Evolutionary conservation across 2,888 invertebrate species (phyloP).

Genomic region (Poecilobothrus nobilitatus): DNA sequence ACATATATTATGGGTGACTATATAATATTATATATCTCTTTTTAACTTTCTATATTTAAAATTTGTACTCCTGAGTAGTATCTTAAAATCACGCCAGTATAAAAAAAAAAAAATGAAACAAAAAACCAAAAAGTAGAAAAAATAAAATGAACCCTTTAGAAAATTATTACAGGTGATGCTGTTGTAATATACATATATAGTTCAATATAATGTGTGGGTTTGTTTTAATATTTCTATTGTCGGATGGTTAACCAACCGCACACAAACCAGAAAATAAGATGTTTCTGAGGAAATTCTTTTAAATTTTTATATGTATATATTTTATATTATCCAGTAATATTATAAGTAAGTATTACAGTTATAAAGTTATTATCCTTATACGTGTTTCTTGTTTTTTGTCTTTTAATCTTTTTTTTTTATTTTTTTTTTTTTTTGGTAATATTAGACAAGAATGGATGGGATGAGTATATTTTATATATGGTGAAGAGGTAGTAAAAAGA

Average conservation of each 20-base stretch:
- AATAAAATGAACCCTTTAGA: background rate
- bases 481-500: background rate
- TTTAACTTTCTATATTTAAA: background rate
- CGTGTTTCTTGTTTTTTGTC: background rate
- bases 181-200: background rate
- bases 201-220: no score
- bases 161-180: background rate
- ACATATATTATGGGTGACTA: background rate
- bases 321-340: background rate
- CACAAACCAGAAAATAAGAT: background rate
- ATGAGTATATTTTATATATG: no score
- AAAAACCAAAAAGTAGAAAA: background rate
- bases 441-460: no score
- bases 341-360: background rate
- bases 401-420: no score
- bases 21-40: background rate
- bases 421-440: no score
- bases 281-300: background rate
- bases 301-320: background rate
- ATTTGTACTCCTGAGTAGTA: background rate
- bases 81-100: background rate
- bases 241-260: background rate
- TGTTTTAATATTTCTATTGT: no score
- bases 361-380: background rate
- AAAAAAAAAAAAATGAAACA: background rate